Evolutionary conservation across 2,888 invertebrate species (phyloP).

Genomic region (Chironomus riparius): DNA sequence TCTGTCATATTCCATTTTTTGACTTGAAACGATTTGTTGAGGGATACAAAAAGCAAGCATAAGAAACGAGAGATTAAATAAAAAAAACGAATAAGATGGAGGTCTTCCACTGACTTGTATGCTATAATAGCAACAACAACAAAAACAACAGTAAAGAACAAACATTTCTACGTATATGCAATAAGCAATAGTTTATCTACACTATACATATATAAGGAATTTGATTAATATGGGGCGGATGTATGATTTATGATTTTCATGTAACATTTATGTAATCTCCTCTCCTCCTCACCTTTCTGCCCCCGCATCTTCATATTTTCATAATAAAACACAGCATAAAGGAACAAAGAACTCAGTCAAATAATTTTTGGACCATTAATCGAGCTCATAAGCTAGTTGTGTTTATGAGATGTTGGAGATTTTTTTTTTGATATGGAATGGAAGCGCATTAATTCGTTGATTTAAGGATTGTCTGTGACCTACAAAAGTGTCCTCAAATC

Average conservation of each 20-base stretch:
- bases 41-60: background rate
- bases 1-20: slow-evolving; percentile 17
- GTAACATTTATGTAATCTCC: background rate
- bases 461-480: no score
- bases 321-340: background rate
- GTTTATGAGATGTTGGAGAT: background rate
- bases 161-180: background rate
- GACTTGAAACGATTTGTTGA: background rate
- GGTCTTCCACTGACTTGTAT: background rate
- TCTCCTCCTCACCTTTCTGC: background rate
- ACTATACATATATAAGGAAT: background rate
- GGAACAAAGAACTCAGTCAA: background rate
- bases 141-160: no score
- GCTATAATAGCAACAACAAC: background rate
- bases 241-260: slow-evolving; percentile 24
- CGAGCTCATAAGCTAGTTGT: slow-evolving; percentile 24
- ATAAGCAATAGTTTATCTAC: slow-evolving; percentile 4
- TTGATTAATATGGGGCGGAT: slow-evolving; percentile 26
- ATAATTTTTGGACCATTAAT: slow-evolving; percentile 24
- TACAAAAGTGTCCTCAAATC: no score
- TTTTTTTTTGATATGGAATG: background rate
- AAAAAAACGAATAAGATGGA: background rate
- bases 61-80: no score
- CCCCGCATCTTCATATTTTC: background rate
- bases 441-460: background rate